Evolutionary conservation across 64 coral and sea anemone species (phyloP), one percentile per base, ranked within the genome.

Genomic region (Montipora foliosa): DNA sequence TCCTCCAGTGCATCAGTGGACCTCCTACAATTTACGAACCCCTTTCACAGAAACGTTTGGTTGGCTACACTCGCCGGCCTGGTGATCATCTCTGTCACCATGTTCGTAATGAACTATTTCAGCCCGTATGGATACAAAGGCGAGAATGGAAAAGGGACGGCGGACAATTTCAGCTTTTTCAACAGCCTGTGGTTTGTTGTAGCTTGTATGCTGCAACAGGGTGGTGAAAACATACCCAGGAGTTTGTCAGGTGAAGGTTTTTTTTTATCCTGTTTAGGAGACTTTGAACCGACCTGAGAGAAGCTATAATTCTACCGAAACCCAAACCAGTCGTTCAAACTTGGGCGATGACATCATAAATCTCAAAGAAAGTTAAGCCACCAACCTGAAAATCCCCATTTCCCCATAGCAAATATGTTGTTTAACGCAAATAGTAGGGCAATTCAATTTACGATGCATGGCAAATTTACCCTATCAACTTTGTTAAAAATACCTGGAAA

Each of bases 141-240:
- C 49, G 91, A 92, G 25, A 58, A 87, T 12, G 81, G 57, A 12
- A 1, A 4, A 47, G 81, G 57, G 4, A 78, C 81, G 9, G 24
- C 64, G 6, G 64, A 57, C 0, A 70, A 85, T 4, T 92, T 92
- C 29, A 92, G 81, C 44, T 61, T 86, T 9, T 77, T 76, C 8
- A 85, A 92, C 81, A 92, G 91, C 22, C 45, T 92, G 91, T 92
- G 91, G 91, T 92, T 92, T 19, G 68, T 81, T 7, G 37, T 49
- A 7, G 91, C 91, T 19, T 92, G 91, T 48, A 92, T 92, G 91
- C 81, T 92, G 10, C 91, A 92, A 24, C 91, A 92, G 10, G 91
- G 91, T 0, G 91, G 47, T 0, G 91, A 92, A 50, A 81, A 84
- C 52, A 76, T 47, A 48, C 91, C 91, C 19, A 11, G 82, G 44